Evolutionary conservation across 2,113 vertebrate species (phyloP), one percentile per base, ranked within the genome.

Genomic region (Crotophaga sulcirostris): DNA sequence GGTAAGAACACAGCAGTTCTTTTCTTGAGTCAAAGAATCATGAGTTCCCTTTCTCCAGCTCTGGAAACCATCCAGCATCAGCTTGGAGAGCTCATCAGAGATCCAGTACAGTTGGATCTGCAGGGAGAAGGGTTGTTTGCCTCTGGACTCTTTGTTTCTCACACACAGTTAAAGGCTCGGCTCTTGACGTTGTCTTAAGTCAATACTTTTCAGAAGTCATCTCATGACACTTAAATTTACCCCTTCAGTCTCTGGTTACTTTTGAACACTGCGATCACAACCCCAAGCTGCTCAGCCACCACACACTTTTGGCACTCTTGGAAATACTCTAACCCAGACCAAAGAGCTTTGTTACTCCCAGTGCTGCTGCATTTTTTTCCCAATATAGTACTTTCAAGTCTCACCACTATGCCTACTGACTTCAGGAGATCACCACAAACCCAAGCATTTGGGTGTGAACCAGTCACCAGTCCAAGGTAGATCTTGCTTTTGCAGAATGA

Each of bases 1-100:
- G 96, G 95, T 74, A 95, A 96, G 90, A 97, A 91, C 94, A 88
- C 80, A 95, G 96, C 87, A 93, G 85, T 19, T 91, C 92, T 92
- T 85, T 93, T 86, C 90, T 81, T 59, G 91, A 95, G 4, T 96
- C 93, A 95, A 94, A 95, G 86, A 72, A 95, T 95, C 93, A 90
- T 89, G 94, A 94, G 90, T 36, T 96, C 90, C 89, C 93, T 77
- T 75, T 60, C 44, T 62, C 64, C 78, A 82, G 86, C 73, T 28
- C 80, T 97, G 96, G 95, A 96, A 76, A 52, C 4, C 6, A 11
- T 73, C 95, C 96, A 96, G 83, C 94, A 72, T 1, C 89, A 55
- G 87, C 76, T 33, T 3, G 18, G 73, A 75, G 87, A 45, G 79
- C 94, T 84, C 76, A 72, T 20, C 86, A 68, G 76, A 17, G 20